Base-by-base conservation (phyloP, 2,888 invertebrate species). In the Dryomyza anilis region DNA sequence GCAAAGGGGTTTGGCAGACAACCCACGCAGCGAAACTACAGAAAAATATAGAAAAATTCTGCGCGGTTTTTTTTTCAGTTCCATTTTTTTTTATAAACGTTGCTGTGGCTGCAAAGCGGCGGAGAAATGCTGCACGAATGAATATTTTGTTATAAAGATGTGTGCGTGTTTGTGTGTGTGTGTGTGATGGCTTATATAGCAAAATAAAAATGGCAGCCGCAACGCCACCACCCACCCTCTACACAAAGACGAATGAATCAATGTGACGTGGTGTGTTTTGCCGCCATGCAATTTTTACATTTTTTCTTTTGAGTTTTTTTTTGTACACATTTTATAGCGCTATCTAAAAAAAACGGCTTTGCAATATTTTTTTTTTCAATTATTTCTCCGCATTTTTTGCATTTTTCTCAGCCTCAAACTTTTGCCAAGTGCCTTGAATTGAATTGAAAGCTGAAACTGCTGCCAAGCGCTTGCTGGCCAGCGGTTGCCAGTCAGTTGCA, bases 171-270 rank as follows among this genome's bases (percentile, higher is more conserved):
- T 58, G 36, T 60, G 60, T 14, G 39, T 25, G 57, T 16, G 48
- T 56, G 64, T 57, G 63, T 60, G n/a, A n/a, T n/a, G 46, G 33
- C 46, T 48, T 59, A 48, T 59, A 33, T 59, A 21, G 33, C 4
- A 61, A 68, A 65, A 65, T 65, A 68, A 68, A 68, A 68, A 68
- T 68, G 67, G 67, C 65, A 56, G 62, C 67, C 46, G 59, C 63
- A n/a, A n/a, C n/a, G n/a, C n/a, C n/a, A n/a, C n/a, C n/a, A n/a
- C n/a, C n/a, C n/a, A n/a, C n/a, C n/a, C n/a, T n/a, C n/a, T n/a
- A n/a, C n/a, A n/a, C n/a, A n/a, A n/a, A n/a, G n/a, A n/a, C n/a
- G n/a, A n/a, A n/a, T n/a, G n/a, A n/a, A n/a, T n/a, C 21, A n/a
- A 33, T 46, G 14, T 48, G 25, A 27, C 46, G 23, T 33, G 48